Evolutionary conservation across 2,888 invertebrate genomes (phyloP), one percentile per base, ranked within the genome.

Genomic region (Parnassius orleans): DNA sequence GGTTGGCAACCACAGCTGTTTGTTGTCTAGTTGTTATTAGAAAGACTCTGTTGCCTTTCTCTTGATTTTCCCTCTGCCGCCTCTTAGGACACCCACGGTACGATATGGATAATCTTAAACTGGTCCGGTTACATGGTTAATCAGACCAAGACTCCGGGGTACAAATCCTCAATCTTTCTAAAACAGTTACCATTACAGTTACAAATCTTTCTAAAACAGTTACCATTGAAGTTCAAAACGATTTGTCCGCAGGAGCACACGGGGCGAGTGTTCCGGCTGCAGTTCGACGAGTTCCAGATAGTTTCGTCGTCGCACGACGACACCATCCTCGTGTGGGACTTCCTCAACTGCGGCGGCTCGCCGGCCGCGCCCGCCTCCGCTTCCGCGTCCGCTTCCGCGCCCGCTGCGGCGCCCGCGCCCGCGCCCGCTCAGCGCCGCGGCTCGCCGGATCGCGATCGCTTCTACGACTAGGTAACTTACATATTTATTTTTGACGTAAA

Each of bases 221-320:
- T 33, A 7, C 33, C 1, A 33, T 33, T 3, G 33, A 33, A 33
- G 33, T 33, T 33, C 0, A 47, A 48, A 12, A 14, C 9, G 9
- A 10, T 10, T 48, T 48, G n/a, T 44, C 12, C 11, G 54, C 93
- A 99, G 98, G 99, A 99, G 92, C 99, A 99, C 93, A 98, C 99
- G 68, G 99, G 99, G 57, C 96, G 99, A 70, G 99, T 99, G 76
- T 99, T 99, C 93, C 95, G 99, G 79, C 94, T 99, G 68, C 99
- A 99, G 92, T 99, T 99, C 92, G 99, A 99, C 93, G 99, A 99
- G 93, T 99, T 99, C 93, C 99, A 99, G 93, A 99, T 99, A 72
- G 99, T 99, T 57, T 98, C 98, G 84, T 98, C 98, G 68, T 99
- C 99, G 12, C 99, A 99, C 87, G 99, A 99, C 92, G 99, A 99